A percentile compares a stretch with the other conserved stretches of the same genome.
Evolutionary conservation across 2,113 vertebrate genomes (phyloP).

Genomic region (Macrotus californicus): DNA sequence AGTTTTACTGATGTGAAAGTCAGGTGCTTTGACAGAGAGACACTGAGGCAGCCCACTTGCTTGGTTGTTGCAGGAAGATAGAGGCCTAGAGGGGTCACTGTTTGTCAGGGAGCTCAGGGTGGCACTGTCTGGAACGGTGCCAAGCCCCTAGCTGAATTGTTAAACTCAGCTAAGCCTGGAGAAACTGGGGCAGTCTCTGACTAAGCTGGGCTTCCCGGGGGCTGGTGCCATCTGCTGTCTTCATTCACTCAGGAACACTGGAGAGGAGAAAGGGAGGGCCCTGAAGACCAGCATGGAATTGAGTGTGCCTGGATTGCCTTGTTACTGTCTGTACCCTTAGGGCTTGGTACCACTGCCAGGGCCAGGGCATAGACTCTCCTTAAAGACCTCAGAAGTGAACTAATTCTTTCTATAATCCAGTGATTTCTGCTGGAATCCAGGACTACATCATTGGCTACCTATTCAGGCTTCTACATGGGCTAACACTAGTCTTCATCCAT

Average conservation of each 20-base stretch:
- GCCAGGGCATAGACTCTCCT: neutral
- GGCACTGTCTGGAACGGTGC: constrained; percentile 19
- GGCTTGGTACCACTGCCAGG: neutral
- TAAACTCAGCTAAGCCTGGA: constrained; percentile 23
- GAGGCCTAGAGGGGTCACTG: neutral
- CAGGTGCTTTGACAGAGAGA: neutral
- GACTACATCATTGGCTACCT: neutral
- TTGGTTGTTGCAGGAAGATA: neutral
- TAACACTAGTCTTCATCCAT: neutral
- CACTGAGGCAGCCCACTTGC: neutral
- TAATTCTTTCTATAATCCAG: neutral
- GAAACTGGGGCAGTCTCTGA: constrained; percentile 48
- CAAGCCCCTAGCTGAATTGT: constrained; percentile 7
- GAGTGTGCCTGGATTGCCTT: neutral
- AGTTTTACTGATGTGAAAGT: neutral
- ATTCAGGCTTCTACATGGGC: neutral
- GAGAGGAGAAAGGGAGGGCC: neutral
- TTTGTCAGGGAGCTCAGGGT: constrained; percentile 8
- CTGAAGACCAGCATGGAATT: neutral
- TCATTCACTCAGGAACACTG: neutral
- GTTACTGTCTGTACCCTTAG: neutral
- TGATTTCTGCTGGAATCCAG: neutral
- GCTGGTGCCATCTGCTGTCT: constrained; percentile 65
- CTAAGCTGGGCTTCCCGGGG: constrained; percentile 50
- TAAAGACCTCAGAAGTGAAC: neutral